A percentile compares a stretch with the other conserved stretches of the same genome.
Evolutionary conservation across 2,888 invertebrate species (phyloP).

Genomic region (Sialis fuliginosa): DNA sequence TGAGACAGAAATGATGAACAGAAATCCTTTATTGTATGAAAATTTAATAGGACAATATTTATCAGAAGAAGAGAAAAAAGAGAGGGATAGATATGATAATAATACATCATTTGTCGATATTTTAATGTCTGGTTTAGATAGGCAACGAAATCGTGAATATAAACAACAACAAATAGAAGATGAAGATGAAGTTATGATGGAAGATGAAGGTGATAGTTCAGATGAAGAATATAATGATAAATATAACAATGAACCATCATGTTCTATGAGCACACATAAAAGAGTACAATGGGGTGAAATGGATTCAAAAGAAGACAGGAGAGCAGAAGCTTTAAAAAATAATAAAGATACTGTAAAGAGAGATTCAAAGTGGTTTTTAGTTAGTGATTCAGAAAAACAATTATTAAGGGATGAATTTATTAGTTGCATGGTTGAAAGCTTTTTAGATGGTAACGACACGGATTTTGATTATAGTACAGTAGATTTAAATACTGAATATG

Average conservation of each 20-base stretch:
- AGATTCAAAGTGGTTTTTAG: conserved; percentile 16
- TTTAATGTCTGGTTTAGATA: conserved; percentile 64
- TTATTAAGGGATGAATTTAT: conserved; percentile 64
- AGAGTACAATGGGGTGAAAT: conserved; percentile 19
- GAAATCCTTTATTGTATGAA: conserved; percentile 81
- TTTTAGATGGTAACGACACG: conserved; percentile 61
- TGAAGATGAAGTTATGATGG: conserved; percentile 32
- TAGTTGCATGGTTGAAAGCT: conserved; percentile 69
- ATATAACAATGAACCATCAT: conserved; percentile 1
- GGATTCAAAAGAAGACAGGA: conserved; percentile 17
- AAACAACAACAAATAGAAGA: conserved; percentile 40
- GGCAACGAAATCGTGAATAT: conserved; percentile 43
- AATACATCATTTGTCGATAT: conserved; percentile 52
- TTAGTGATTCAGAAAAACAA: conserved; percentile 39
- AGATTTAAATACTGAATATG: conserved; percentile 66
- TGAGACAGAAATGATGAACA: conserved; percentile 82
- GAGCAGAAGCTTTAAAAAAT: conserved; percentile 14
- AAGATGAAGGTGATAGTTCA: conserved; percentile 20
- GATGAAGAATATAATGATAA: conserved; percentile 12
- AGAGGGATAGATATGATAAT: conserved; percentile 38
- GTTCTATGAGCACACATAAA: neutral
- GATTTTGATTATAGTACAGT: conserved; percentile 72
- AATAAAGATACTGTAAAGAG: conserved; percentile 8
- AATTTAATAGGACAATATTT: conserved; percentile 77
- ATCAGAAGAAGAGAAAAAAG: conserved; percentile 53